A percentile compares a stretch with the other conserved stretches of the same genome.
phyloP scores from a whole-genome alignment of 2,113 vertebrate genomes.

The Paramormyrops kingsleyae region DNA sequence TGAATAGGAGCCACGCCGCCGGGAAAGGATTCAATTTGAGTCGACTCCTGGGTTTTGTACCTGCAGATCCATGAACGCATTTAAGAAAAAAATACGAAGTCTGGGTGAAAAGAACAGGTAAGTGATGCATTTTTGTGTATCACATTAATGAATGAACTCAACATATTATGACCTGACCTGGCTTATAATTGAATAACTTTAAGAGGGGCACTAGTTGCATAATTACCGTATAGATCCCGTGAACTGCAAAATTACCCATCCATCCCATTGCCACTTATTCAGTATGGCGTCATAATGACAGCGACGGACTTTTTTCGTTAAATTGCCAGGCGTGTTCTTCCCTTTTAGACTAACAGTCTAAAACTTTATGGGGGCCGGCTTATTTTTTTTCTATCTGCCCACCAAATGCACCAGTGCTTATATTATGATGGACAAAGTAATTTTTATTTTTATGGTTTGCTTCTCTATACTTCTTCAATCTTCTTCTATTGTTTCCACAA shows the following conservation, averaged over 20 bases:
- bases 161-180: neutral
- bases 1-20: neutral
- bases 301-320: neutral
- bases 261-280: neutral
- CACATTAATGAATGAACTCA: neutral
- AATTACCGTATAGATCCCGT: neutral
- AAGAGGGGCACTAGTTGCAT: neutral
- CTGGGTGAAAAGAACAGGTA: neutral
- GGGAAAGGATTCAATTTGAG: neutral
- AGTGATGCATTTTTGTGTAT: neutral
- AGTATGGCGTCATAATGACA: neutral
- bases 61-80: neutral
- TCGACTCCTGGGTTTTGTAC: neutral
- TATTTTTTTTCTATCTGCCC: neutral
- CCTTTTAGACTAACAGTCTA: neutral
- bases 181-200: neutral
- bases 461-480: neutral
- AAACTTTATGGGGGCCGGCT: neutral
- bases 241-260: neutral
- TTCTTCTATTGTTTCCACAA: neutral
- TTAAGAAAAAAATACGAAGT: neutral
- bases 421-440: neutral
- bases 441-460: neutral
- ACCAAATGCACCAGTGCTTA: neutral
- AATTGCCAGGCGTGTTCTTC: neutral